phyloP scores from a whole-genome alignment of 2,888 invertebrate genomes.

The Myopa testacea region DNA sequence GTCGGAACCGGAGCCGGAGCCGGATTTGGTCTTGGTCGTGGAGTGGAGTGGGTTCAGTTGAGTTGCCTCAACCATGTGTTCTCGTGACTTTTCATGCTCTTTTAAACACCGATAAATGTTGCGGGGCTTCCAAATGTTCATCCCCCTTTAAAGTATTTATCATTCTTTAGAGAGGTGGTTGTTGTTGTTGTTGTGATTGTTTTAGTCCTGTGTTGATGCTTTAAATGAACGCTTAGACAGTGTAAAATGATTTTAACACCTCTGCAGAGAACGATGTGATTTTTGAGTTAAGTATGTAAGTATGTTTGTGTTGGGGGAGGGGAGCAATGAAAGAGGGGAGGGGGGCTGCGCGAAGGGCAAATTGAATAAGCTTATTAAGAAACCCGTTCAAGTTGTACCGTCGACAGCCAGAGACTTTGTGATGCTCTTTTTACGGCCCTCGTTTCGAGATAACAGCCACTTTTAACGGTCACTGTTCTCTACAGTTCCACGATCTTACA shows the following conservation, averaged over 20 bases:
- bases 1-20: not conserved
- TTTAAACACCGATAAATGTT: conserved; percentile 64
- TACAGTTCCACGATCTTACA: no score
- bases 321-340: not conserved
- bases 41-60: conserved; percentile 32
- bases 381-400: no score
- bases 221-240: conserved; percentile 35
- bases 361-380: no score
- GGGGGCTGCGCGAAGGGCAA: not conserved
- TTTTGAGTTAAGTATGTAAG: not conserved
- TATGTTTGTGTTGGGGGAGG: not conserved
- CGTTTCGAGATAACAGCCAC: no score
- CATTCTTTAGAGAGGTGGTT: conserved; percentile 53
- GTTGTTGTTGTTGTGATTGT: conserved; percentile 21
- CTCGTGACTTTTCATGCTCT: conserved; percentile 67
- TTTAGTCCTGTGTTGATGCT: not conserved
- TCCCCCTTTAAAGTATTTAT: conserved; percentile 53
- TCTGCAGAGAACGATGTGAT: not conserved
- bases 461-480: no score
- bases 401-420: no score
- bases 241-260: conserved; percentile 6
- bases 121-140: conserved; percentile 48
- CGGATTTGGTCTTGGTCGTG: not conserved
- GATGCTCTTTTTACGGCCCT: no score
- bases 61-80: conserved; percentile 36